Percentiles rank a stretch among this genome's conserved stretches.
Evolutionary conservation across 2,888 invertebrate genomes (phyloP).

Genomic region (Ectemnius lituratus): DNA sequence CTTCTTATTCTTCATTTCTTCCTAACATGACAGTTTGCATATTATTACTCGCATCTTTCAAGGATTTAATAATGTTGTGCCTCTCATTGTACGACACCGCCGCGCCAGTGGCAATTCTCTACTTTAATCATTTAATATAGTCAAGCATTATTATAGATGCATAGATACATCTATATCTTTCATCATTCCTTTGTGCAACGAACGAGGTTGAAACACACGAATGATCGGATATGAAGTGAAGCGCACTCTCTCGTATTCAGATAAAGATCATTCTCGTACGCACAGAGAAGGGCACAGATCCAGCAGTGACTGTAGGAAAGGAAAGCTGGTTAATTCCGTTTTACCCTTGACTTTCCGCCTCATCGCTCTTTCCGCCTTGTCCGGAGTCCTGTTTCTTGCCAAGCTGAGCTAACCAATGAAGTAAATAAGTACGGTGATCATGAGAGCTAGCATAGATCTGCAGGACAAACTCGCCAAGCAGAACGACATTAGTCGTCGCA

Average conservation of each 20-base stretch:
- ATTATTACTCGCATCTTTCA: no score
- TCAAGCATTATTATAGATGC: no score
- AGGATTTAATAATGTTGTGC: no score
- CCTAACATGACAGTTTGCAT: no score
- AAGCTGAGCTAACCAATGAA: background rate
- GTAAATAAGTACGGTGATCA: slow-evolving; percentile 17
- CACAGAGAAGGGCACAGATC: slow-evolving; percentile 16
- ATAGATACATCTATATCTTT: background rate
- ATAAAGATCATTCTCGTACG: background rate
- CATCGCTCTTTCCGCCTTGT: background rate
- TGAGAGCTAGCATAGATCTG: slow-evolving; percentile 45
- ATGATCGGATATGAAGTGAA: slow-evolving; percentile 31
- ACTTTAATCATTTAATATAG: no score
- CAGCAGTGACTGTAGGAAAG: slow-evolving; percentile 17
- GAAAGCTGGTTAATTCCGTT: slow-evolving; percentile 17
- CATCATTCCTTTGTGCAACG: no score
- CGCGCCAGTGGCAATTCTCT: no score
- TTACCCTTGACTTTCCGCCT: slow-evolving; percentile 35
- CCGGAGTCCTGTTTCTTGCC: slow-evolving; percentile 16
- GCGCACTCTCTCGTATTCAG: slow-evolving; percentile 16
- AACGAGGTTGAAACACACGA: background rate
- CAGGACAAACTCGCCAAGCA: slow-evolving; percentile 52
- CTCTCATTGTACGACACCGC: no score
- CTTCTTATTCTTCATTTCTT: no score
- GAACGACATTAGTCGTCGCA: slow-evolving; percentile 54